Conservation (phyloP, 2,113 vertebrate genomes). For the Austrofundulus limnaeus region DNA sequence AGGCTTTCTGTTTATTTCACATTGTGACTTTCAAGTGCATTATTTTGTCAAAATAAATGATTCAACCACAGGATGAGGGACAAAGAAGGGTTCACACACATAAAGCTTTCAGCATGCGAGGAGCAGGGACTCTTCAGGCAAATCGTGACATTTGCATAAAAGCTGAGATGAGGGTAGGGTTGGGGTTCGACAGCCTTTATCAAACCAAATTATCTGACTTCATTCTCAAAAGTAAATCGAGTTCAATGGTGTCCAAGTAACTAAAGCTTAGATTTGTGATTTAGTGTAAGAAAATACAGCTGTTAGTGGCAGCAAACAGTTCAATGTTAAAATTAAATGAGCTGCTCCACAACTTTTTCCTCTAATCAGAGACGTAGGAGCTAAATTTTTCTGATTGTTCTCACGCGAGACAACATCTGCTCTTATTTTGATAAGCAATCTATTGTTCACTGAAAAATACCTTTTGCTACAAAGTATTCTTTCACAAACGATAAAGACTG, state of each 20-base stretch:
- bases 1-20: too few species aligned
- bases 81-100: conserved; percentile 15
- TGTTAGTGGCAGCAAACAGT: background rate
- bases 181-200: background rate
- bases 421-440: too few species aligned
- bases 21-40: too few species aligned
- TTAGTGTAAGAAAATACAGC: too few species aligned
- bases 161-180: conserved; percentile 36
- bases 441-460: too few species aligned
- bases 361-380: background rate
- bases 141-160: conserved; percentile 48
- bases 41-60: too few species aligned
- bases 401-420: background rate
- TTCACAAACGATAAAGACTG: too few species aligned
- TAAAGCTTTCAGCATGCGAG: conserved; percentile 36
- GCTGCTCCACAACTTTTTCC: too few species aligned
- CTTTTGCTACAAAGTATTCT: too few species aligned
- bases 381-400: background rate
- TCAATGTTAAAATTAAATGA: too few species aligned
- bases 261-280: too few species aligned
- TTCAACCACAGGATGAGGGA: too few species aligned
- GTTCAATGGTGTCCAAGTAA: background rate
- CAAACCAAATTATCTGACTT: conserved; percentile 12
- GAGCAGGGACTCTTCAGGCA: conserved; percentile 31
- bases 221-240: background rate